Conservation (phyloP, 2,113 vertebrate species). For the chimpanzee (Pan troglodytes) region NHGRI_mPanTro3-v2.1_pri NC_072408.2:101289001-101289500, state of each 20-base stretch:
- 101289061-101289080: neutral
- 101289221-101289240: neutral
- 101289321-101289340: conserved; percentile 4
- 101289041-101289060: neutral
- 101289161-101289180: neutral
- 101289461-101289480: neutral
- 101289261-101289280: neutral
- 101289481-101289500: too few relatives aligned
- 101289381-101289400: conserved; percentile 17
- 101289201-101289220: neutral
- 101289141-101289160: conserved; percentile 4
- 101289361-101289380: conserved; percentile 41
- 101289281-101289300: neutral
- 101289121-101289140: neutral
- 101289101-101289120: neutral
- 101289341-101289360: neutral
- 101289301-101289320: conserved; percentile 38
- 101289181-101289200: neutral
- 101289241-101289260: neutral
- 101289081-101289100: neutral
- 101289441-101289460: conserved; percentile 40
- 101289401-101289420: conserved; percentile 11
- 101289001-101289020: neutral
- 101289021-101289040: neutral
- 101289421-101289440: conserved; percentile 11